Base-by-base conservation (phyloP, 1,140 invertebrate genomes). In the Drosophila repletoides region DNA sequence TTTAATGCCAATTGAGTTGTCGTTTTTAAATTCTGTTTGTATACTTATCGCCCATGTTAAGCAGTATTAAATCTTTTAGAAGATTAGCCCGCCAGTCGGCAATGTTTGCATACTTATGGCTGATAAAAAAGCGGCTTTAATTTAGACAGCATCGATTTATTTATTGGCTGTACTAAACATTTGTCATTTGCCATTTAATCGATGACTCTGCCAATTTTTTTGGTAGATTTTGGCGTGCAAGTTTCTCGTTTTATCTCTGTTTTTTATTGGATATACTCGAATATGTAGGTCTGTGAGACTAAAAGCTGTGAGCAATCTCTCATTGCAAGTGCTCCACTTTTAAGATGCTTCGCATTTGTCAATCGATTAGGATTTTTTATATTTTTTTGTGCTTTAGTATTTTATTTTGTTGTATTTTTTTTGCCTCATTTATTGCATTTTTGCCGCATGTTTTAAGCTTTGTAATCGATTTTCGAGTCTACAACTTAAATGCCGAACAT, bases 311-410 rank as follows among this genome's bases (percentile, higher is more conserved):
- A 31, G 55, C 74, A 63, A 41, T 79, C 55, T 60, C 55, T 68
- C 29, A 48, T 29, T 69, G 72, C 72, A 64, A 38, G 43, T 81
- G 76, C 72, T 80, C 76, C 36, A 80, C 45, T 76, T 77, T 76
- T 66, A 33, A 71, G 76, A 81, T 81, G 76, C 76, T 68, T 58
- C 76, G 51, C 72, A 81, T 81, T 79, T 79, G 76, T 81, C 65
- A 79, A 79, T 75, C 76, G 66, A 3, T 65, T 24, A 14, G 15
- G 1, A 22, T 26, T 59, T 58, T 66, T n/a, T n/a, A n/a, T n/a
- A n/a, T n/a, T n/a, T n/a, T n/a, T n/a, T n/a, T n/a, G n/a, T n/a
- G n/a, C n/a, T n/a, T n/a, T n/a, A n/a, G n/a, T n/a, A n/a, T n/a
- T n/a, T n/a, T n/a, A n/a, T n/a, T n/a, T 45, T 49, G 2, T 49